phyloP scores from a whole-genome alignment of 2,113 vertebrate species.

The Chamaetylas fuelleborni region DNA sequence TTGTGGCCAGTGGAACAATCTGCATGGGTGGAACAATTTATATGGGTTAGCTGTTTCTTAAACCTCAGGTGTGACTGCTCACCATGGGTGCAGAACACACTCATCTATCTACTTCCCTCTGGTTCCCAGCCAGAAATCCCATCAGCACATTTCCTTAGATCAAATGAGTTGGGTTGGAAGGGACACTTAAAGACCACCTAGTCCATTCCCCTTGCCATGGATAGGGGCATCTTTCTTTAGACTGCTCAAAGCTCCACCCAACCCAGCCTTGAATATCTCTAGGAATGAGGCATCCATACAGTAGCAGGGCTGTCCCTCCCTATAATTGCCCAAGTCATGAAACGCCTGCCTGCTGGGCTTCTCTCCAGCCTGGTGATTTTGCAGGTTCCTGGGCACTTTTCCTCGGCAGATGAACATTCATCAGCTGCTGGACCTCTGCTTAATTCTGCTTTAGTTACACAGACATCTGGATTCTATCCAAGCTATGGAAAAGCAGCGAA shows the following conservation, averaged over 20 bases:
- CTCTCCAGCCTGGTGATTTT: background rate
- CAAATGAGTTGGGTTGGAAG: background rate
- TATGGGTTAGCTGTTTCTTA: background rate
- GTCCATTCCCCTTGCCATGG: background rate
- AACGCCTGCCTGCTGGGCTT: background rate
- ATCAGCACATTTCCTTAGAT: background rate
- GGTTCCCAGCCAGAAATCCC: background rate
- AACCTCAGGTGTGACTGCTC: background rate
- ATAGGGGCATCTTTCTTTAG: background rate
- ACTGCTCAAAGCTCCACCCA: background rate
- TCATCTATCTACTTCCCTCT: fast-evolving
- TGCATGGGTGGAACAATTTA: background rate
- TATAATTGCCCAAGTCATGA: background rate
- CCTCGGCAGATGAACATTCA: background rate
- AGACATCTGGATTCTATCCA: background rate
- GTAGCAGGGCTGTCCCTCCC: background rate
- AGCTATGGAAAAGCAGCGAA: background rate
- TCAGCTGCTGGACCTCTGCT: background rate
- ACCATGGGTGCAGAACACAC: background rate
- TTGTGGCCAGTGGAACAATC: background rate
- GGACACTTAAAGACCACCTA: background rate
- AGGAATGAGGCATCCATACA: background rate
- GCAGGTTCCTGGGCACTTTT: background rate
- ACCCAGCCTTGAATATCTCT: background rate
- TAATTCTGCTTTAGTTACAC: background rate